Evolutionary conservation across 2,113 vertebrate genomes (phyloP), one percentile per base, ranked within the genome.

Genomic region (Heterotilapia buettikoferi): DNA sequence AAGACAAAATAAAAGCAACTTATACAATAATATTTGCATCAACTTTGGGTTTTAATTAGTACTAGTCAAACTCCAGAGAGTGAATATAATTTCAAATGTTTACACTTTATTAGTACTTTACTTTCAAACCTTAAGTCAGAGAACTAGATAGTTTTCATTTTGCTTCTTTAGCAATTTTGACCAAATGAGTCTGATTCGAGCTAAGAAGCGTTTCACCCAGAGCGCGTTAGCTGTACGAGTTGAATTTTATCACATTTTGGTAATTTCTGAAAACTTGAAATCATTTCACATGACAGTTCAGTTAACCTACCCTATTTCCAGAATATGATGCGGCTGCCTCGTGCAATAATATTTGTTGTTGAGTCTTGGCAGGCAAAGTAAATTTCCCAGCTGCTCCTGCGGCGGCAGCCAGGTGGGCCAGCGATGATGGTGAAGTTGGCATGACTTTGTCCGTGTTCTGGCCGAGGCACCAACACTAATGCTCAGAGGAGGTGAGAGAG

Each of bases 391-490:
- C 89, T 93, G 89, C 84, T 89, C 76, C 80, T 73, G 52, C 83
- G 86, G 40, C 82, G 86, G 83, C 88, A 90, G 83, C 80, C 90
- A 88, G 85, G 82, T 87, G 91, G 78, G 86, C 94, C 88, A 88
- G 76, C 63, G 81, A 84, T 89, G 87, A 88, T 90, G 89, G 87
- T 87, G 45, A 86, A 82, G 81, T 38, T 91, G 88, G 90, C 87
- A 80, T 73, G 29, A 47, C 68, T 7, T 53, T 82, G 52, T 89
- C 82, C 24, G 5, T 24, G 78, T 83, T 85, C 76, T 91, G 91
- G 86, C 90, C 57, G n/a, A 86, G 33, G 36, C 57, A 80, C 73
- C 80, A 76, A 53, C 80, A 80, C 68, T 38, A 83, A 12, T 78
- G 59, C 82, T 57, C 73, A 68, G 83, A 82, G 56, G 86, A 83